phyloP scores from a whole-genome alignment of 2,113 vertebrate genomes.

The Mungos mungo region DNA sequence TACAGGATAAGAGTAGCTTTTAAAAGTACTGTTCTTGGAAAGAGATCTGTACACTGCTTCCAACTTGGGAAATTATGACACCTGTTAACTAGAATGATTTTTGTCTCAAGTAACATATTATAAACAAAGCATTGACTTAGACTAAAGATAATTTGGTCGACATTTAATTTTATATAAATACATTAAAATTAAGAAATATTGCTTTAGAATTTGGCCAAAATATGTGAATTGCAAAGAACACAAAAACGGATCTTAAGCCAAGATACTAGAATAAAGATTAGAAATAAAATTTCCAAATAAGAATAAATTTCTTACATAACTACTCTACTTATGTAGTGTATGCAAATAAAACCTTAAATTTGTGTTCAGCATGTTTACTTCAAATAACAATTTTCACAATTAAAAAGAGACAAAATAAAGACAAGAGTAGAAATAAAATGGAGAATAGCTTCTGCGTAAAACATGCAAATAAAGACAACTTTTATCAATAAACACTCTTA shows the following conservation, averaged over 20 bases:
- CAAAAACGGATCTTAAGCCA: not conserved
- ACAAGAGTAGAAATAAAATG: not conserved
- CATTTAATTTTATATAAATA: slow-evolving; percentile 31
- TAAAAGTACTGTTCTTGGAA: not conserved
- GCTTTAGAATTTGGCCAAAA: not conserved
- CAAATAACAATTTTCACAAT: not conserved
- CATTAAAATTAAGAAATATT: slow-evolving; percentile 28
- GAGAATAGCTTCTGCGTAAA: slow-evolving; percentile 14
- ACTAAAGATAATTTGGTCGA: slow-evolving; percentile 1
- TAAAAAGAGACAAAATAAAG: not conserved
- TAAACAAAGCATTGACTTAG: slow-evolving; percentile 16
- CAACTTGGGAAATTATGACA: not conserved
- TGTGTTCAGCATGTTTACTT: not conserved
- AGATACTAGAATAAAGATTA: not conserved
- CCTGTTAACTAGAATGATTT: not conserved
- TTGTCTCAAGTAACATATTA: not conserved
- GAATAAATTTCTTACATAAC: not conserved
- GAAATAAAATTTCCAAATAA: slow-evolving; percentile 44
- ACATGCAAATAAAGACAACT: not conserved
- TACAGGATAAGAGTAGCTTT: not conserved
- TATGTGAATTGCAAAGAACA: not conserved
- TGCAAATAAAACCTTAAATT: not conserved
- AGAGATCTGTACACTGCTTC: not conserved
- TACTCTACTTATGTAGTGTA: not conserved
- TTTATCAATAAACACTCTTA: not conserved